Evolutionary conservation across 2,113 vertebrate species (phyloP).

Genomic region (Mugil cephalus): DNA sequence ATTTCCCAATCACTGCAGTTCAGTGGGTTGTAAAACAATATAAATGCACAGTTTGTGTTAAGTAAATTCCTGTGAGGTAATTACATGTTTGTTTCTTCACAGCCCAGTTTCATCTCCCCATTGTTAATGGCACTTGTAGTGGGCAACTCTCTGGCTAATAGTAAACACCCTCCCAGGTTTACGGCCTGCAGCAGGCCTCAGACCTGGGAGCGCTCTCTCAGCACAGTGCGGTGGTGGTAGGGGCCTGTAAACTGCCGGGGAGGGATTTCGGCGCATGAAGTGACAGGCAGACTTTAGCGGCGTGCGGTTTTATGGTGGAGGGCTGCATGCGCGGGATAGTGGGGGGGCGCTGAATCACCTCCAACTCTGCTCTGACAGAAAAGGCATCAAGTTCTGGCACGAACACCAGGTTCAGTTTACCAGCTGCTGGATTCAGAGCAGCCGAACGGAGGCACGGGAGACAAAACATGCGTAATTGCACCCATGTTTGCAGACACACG

Average conservation of each 20-base stretch:
- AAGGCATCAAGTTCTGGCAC: constrained; percentile 48
- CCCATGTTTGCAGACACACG: constrained; percentile 16
- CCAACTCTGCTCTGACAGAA: constrained; percentile 21
- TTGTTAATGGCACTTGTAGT: constrained; percentile 36
- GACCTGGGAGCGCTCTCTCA: constrained; percentile 38
- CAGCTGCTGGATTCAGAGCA: constrained; percentile 36
- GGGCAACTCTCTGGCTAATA: constrained; percentile 31
- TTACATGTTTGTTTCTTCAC: constrained; percentile 19
- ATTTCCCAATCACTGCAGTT: neutral
- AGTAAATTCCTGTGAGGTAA: neutral
- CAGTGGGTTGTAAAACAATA: constrained; percentile 35
- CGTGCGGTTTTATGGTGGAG: constrained; percentile 40
- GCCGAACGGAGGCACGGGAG: constrained; percentile 7
- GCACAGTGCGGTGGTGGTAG: neutral
- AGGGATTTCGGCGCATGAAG: constrained; percentile 28
- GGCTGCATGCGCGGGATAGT: constrained; percentile 1
- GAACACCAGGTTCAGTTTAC: constrained; percentile 46
- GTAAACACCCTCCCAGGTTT: constrained; percentile 62
- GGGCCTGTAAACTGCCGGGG: constrained; percentile 56
- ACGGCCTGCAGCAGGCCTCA: constrained; percentile 31
- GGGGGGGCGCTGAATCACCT: constrained; percentile 8
- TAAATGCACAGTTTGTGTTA: constrained; percentile 13
- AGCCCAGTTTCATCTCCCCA: constrained; percentile 41
- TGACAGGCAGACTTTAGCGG: constrained; percentile 40
- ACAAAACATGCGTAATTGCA: constrained; percentile 4